Percentiles rank a stretch among this genome's conserved stretches.
Conservation (phyloP, 2,797 vertebrate species). For the Leucoraja ocellata region DNA sequence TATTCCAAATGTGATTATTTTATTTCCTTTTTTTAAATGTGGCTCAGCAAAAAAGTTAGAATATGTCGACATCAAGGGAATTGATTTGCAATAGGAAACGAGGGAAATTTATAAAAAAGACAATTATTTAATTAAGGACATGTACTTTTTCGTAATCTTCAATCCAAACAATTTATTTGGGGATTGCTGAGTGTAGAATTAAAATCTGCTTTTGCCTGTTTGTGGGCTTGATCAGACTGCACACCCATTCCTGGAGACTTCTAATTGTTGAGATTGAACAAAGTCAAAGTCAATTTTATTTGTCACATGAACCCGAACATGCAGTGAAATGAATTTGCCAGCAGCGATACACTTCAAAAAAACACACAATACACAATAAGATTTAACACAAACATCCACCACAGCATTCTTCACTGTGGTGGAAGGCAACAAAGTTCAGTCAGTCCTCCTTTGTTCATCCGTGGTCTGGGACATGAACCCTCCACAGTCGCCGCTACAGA, state of each 20-base stretch:
- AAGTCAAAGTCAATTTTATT: too few species aligned
- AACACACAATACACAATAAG: too few species aligned
- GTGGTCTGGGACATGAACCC: too few species aligned
- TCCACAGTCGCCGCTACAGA: too few species aligned
- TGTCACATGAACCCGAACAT: too few species aligned
- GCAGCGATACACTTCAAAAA: too few species aligned
- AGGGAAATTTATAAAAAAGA: not conserved
- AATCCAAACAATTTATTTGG: not conserved
- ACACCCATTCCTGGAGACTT: not conserved
- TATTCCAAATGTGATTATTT: not conserved
- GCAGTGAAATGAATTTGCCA: too few species aligned
- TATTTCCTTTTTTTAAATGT: not conserved
- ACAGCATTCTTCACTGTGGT: too few species aligned
- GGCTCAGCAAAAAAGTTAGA: not conserved
- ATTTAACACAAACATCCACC: too few species aligned
- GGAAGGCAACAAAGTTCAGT: too few species aligned
- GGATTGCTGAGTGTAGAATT: not conserved
- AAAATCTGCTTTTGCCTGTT: not conserved
- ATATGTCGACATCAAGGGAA: too few species aligned
- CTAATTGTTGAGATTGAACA: slow-evolving; percentile 8
- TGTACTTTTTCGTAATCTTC: not conserved
- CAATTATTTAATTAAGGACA: slow-evolving; percentile 27
- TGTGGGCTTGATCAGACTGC: not conserved
- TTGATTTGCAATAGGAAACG: not conserved
- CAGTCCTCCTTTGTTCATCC: too few species aligned